Base-by-base conservation (phyloP, 2,888 invertebrate genomes). In the Helobdella robusta region DNA sequence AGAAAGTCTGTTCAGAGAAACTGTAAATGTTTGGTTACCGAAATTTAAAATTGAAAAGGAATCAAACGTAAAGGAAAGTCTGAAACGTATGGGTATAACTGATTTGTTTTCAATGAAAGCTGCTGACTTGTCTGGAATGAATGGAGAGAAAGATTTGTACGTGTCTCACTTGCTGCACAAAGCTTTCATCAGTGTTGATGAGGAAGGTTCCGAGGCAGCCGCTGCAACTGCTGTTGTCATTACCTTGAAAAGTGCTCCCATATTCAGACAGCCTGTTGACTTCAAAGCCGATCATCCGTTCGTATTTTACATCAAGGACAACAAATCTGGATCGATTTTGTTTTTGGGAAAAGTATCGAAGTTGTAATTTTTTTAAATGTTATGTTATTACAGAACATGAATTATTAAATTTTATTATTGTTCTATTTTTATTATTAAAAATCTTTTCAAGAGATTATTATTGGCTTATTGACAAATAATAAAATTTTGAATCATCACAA, bases 121-220 rank as follows among this genome's bases (percentile, higher is more conserved):
- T 11, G 75, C 77, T 15, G 74, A 78, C 64, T 70, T 78, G 6
- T 73, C 74, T 20, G 75, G 74, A 11, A 75, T 77, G 60, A 71
- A 71, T 36, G 69, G 69, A 6, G 67, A 61, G 0, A 68, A 68
- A 11, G 65, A 70, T 25, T 59, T 75, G 25, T 74, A 65, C 66
- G 72, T 78, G 5, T 74, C 74, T 1, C 66, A 73, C 44, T 73
- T 77, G 3, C 61, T 75, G 15, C 78, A 78, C 68, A 76, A 77
- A 69, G 76, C 77, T 3, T 76, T 75, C 30, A 59, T 73, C 18
- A 72, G 74, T 32, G 73, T 73, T 40, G 70, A 74, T 60, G 73
- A 73, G 63, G 70, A 74, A 52, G 73, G 73, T 5, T 67, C 68
- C 2, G 74, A 74, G 67, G 74, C 74, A 3, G 73, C 74, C 3